A percentile compares a stretch with the other conserved stretches of the same genome.
phyloP scores from a whole-genome alignment of 2,797 vertebrate genomes.

The Monodelphis domestica region DNA sequence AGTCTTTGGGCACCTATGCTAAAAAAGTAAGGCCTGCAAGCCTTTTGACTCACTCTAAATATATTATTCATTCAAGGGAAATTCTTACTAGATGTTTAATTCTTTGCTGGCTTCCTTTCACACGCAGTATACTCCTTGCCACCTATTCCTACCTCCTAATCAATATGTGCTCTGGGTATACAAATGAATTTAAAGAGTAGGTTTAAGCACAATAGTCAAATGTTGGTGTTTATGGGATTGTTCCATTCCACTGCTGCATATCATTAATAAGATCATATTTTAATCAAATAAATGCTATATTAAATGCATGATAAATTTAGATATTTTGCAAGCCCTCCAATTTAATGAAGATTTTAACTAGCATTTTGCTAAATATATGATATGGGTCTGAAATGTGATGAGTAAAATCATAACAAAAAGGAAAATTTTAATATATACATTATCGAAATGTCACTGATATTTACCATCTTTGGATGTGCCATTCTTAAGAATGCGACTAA shows the following conservation, averaged over 20 bases:
- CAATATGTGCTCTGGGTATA: constrained; percentile 2
- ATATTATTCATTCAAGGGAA: neutral
- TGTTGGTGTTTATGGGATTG: neutral
- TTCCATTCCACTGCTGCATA: constrained; percentile 14
- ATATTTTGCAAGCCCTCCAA: neutral
- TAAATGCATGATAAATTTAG: constrained; percentile 24
- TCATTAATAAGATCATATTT: constrained; percentile 6
- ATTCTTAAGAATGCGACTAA: neutral
- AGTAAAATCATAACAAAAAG: constrained; percentile 24
- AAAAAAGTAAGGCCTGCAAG: neutral
- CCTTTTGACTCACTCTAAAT: constrained; percentile 15
- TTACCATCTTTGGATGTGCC: neutral
- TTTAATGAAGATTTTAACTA: too few species aligned
- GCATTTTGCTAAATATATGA: too few species aligned
- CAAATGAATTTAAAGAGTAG: constrained; percentile 10
- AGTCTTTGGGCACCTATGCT: constrained; percentile 18
- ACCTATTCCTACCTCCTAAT: neutral
- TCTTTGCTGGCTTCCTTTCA: neutral
- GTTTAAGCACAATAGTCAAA: constrained; percentile 34
- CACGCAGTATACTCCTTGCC: neutral
- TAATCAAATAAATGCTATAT: neutral
- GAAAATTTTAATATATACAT: constrained; percentile 7
- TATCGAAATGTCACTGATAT: constrained; percentile 18
- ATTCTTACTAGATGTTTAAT: neutral
- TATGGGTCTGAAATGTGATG: neutral